A percentile compares a stretch with the other conserved stretches of the same genome.
Conservation (phyloP, 1,140 invertebrate species). For the Venturia canescens region DNA sequence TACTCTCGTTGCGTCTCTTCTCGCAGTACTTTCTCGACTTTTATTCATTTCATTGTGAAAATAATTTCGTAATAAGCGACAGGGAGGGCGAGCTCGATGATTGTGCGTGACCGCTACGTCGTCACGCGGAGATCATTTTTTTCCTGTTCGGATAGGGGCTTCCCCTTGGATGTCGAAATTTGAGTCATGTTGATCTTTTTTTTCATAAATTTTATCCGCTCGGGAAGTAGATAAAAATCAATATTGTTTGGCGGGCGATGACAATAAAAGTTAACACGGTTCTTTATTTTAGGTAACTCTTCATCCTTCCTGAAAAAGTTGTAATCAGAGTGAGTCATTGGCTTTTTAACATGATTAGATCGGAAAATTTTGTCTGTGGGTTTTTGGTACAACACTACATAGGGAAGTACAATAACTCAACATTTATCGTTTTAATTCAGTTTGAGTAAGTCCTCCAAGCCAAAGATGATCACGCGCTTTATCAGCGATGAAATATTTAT, state of each 20-base stretch:
- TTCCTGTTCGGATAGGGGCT: neutral
- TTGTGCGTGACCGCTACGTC: neutral
- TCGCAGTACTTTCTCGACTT: neutral
- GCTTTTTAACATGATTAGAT: too few relatives aligned
- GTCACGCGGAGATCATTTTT: neutral
- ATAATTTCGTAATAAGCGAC: neutral
- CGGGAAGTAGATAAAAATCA: neutral
- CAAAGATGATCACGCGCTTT: too few relatives aligned
- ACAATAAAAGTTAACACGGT: neutral
- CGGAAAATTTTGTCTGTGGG: too few relatives aligned
- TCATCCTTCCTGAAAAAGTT: neutral
- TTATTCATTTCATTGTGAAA: constrained; percentile 4
- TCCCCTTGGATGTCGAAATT: neutral
- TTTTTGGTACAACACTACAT: too few relatives aligned
- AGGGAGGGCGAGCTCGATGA: constrained; percentile 6
- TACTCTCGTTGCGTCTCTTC: neutral
- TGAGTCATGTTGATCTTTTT: neutral
- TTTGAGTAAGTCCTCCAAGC: too few relatives aligned
- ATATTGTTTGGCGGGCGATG: neutral
- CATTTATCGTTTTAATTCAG: too few relatives aligned
- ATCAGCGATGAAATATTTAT: neutral
- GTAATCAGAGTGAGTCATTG: too few relatives aligned
- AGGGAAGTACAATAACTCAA: too few relatives aligned
- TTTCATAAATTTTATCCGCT: neutral
- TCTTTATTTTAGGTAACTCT: neutral